Evolutionary conservation across 1,140 invertebrate species (phyloP).

Genomic region (Latrodectus geometricus): DNA sequence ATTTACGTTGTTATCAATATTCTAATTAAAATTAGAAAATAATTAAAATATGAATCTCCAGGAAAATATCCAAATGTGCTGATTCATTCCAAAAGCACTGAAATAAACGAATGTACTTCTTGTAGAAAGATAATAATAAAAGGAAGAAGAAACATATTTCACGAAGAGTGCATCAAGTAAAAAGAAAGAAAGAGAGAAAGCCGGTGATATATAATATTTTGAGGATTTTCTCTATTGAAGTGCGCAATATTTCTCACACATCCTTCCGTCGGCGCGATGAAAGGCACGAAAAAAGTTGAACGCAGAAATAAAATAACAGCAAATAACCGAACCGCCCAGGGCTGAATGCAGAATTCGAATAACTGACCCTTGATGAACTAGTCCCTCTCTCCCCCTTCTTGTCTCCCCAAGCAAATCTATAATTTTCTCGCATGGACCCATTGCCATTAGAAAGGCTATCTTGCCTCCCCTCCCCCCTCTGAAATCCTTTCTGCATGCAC

Average conservation of each 20-base stretch:
- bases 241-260: neutral
- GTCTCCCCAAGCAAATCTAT: constrained; percentile 7
- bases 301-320: neutral
- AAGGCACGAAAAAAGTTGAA: neutral
- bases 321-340: neutral
- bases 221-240: neutral
- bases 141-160: too few relatives aligned
- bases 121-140: too few relatives aligned
- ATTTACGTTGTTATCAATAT: too few relatives aligned
- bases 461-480: neutral
- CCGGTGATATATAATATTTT: too few relatives aligned
- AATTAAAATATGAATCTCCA: too few relatives aligned
- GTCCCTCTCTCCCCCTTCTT: neutral
- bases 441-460: neutral
- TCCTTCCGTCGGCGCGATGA: neutral
- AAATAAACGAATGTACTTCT: too few relatives aligned
- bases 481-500: neutral
- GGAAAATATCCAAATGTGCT: too few relatives aligned
- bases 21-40: too few relatives aligned
- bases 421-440: constrained; percentile 38
- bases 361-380: neutral
- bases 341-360: neutral
- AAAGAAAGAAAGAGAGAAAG: too few relatives aligned
- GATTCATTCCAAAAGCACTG: too few relatives aligned
- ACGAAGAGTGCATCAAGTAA: too few relatives aligned